These are phyloP conservation scores for Eristalis tenax DNA, from an alignment of 2,888 invertebrate genomes.

Conservation along the genomic window DNA sequence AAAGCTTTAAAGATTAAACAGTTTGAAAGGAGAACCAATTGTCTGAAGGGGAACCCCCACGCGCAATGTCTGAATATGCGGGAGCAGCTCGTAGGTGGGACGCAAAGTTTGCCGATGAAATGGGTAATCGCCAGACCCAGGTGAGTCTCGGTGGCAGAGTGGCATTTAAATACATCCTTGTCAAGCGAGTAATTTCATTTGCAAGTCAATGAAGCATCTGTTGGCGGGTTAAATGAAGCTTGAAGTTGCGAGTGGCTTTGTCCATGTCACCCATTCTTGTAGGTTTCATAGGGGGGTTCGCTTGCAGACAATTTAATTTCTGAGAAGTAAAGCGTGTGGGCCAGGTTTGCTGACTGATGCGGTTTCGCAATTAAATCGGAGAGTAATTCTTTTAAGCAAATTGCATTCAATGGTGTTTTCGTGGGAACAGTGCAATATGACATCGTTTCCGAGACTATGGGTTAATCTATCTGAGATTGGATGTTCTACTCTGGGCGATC, in stretches of 20 bases:
- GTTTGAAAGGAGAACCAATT: background rate
- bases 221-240: background rate
- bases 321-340: background rate
- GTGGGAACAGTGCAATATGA: too few species aligned
- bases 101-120: background rate
- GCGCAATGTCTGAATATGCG: background rate
- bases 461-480: too few species aligned
- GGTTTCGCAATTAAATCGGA: too few species aligned
- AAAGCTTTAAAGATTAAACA: background rate
- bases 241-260: background rate
- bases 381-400: too few species aligned
- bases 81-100: background rate
- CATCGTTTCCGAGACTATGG: too few species aligned
- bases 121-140: background rate
- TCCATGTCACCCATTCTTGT: background rate
- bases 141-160: background rate
- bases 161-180: background rate
- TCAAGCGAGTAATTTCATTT: constrained; percentile 10
- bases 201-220: constrained; percentile 6
- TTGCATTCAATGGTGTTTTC: too few species aligned
- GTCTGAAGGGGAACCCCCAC: background rate
- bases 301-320: background rate
- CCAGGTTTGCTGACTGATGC: background rate
- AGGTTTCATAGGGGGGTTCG: background rate
- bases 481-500: too few species aligned